Conservation (phyloP, 2,888 invertebrate species). For the Melipona beecheii region DNA sequence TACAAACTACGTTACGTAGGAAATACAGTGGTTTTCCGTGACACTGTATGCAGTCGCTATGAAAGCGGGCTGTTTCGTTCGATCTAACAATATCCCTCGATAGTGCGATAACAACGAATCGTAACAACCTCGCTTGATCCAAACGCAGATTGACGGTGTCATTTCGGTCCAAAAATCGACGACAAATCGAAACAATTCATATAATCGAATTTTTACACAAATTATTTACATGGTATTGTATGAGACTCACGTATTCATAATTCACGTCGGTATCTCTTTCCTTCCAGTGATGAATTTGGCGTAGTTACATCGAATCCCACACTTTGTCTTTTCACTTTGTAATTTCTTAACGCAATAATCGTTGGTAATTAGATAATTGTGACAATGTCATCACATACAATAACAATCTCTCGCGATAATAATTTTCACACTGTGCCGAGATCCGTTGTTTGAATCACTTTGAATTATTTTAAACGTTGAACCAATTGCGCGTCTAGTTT, state of each 20-base stretch:
- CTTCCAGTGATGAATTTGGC: background rate
- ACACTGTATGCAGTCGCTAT: slow-evolving; percentile 30
- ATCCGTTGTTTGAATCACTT: background rate
- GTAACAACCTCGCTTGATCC: slow-evolving; percentile 45
- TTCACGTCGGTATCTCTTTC: background rate
- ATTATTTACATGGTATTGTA: slow-evolving; percentile 27
- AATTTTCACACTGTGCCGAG: background rate
- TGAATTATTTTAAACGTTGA: background rate
- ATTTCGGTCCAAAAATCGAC: background rate
- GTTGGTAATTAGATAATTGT: background rate
- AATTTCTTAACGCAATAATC: background rate
- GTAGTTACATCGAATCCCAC: background rate
- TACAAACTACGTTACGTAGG: slow-evolving; percentile 54
- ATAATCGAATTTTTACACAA: slow-evolving; percentile 12
- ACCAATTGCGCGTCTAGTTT: no score
- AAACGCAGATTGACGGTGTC: slow-evolving; percentile 20
- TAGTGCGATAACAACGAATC: slow-evolving; percentile 60
- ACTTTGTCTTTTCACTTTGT: background rate
- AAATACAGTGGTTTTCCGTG: slow-evolving; percentile 45
- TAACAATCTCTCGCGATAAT: background rate
- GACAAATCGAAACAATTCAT: slow-evolving; percentile 5
- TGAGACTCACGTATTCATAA: background rate
- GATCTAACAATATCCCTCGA: slow-evolving; percentile 56
- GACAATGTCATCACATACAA: background rate
- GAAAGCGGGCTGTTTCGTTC: slow-evolving; percentile 27